Conservation (phyloP, 2,113 vertebrate species). For the Orthonyx spaldingii region DNA sequence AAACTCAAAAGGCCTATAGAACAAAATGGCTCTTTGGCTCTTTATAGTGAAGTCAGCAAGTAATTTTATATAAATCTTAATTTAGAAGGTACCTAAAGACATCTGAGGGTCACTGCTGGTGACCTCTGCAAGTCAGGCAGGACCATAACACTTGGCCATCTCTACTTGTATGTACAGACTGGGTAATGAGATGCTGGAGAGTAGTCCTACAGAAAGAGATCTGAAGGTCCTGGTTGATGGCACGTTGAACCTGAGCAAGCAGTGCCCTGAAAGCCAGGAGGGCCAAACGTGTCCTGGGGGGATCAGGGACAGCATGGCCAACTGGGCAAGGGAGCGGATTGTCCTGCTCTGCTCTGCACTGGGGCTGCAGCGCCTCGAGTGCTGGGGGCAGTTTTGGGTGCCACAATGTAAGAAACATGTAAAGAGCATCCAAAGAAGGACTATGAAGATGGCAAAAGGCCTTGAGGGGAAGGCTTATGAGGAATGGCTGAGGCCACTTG, state of each 20-base stretch:
- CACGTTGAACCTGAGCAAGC: neutral
- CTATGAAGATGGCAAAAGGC: neutral
- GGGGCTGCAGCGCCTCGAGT: fast-evolving
- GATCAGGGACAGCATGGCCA: fast-evolving
- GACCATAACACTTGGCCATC: neutral
- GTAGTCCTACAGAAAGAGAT: neutral
- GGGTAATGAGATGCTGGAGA: neutral
- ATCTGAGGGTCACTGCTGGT: neutral
- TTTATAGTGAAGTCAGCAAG: neutral
- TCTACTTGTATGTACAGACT: neutral
- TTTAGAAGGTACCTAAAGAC: neutral
- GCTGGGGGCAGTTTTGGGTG: neutral
- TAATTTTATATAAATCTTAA: neutral
- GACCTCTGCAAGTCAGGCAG: neutral
- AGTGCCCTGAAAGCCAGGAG: neutral
- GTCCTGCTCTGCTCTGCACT: neutral
- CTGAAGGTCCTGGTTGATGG: neutral
- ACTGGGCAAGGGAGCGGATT: fast-evolving
- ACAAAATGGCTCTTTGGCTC: neutral
- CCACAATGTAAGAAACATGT: neutral
- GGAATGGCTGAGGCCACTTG: neutral
- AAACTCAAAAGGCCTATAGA: neutral
- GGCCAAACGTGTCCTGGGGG: fast-evolving
- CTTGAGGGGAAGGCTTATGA: neutral
- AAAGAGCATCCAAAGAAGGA: neutral